Evolutionary conservation across 1,140 invertebrate species (phyloP).

Genomic region (Portunus trituberculatus): DNA sequence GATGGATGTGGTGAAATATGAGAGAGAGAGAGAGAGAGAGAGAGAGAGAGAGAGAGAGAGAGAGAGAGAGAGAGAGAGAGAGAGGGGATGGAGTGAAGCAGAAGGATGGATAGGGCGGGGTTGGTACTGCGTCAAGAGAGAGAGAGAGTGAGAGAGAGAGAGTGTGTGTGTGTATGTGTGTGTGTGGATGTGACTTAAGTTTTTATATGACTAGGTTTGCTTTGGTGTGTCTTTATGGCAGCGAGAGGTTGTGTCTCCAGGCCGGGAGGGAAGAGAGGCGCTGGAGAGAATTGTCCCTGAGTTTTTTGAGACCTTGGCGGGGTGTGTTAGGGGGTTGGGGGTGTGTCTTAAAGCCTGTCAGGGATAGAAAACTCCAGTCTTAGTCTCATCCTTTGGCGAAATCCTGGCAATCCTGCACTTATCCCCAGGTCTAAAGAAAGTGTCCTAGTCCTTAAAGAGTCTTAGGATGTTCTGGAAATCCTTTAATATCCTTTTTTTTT

Average conservation of each 20-base stretch:
- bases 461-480: too few relatives aligned
- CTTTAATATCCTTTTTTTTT: too few relatives aligned
- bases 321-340: not conserved
- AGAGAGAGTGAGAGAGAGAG: too few relatives aligned
- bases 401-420: too few relatives aligned
- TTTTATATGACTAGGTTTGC: not conserved
- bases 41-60: too few relatives aligned
- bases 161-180: not conserved
- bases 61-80: not conserved
- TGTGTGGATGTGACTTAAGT: not conserved
- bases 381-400: too few relatives aligned
- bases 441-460: too few relatives aligned
- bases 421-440: too few relatives aligned
- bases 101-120: not conserved
- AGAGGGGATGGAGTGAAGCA: not conserved
- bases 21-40: not conserved
- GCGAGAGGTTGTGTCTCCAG: not conserved
- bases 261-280: not conserved
- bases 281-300: not conserved
- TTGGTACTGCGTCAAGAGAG: not conserved
- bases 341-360: not conserved
- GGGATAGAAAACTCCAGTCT: too few relatives aligned
- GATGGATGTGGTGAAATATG: not conserved
- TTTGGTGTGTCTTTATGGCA: not conserved
- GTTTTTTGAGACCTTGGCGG: not conserved